Conservation (phyloP, 2,113 vertebrate species). For the Melanerpes aurifrons region DNA sequence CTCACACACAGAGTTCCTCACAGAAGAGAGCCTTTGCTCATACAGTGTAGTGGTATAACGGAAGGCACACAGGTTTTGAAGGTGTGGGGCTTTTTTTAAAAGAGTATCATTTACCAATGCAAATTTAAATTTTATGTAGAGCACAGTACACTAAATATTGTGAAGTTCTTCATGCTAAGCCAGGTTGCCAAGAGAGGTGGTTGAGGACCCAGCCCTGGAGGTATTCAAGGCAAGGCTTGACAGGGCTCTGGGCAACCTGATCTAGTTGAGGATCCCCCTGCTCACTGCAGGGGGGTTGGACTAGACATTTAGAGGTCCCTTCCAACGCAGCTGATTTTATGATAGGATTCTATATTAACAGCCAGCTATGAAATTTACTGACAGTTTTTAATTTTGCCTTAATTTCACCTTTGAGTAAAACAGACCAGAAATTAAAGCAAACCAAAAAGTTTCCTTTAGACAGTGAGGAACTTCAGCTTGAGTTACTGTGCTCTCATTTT, state of each 20-base stretch:
- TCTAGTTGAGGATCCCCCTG: too few relatives aligned
- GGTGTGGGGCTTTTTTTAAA: too few relatives aligned
- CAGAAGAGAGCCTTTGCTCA: background rate
- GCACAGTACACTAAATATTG: background rate
- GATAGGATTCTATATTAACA: background rate
- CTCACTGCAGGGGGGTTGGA: too few relatives aligned
- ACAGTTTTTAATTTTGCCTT: background rate
- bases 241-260: too few relatives aligned
- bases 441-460: background rate
- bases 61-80: background rate
- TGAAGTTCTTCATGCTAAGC: background rate
- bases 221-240: too few relatives aligned
- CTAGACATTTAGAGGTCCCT: too few relatives aligned
- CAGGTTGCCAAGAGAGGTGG: too few relatives aligned
- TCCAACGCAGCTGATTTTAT: too few relatives aligned
- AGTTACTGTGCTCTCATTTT: background rate
- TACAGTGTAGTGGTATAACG: background rate
- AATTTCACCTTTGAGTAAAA: background rate
- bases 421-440: background rate
- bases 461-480: background rate
- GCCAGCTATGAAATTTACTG: background rate
- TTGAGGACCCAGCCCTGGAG: too few relatives aligned
- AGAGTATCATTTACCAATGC: background rate
- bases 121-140: background rate
- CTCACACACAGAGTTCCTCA: background rate